Percentiles rank a stretch among this genome's conserved stretches.
Conservation (phyloP, 2,113 vertebrate genomes). For the Halichoeres trimaculatus region DNA sequence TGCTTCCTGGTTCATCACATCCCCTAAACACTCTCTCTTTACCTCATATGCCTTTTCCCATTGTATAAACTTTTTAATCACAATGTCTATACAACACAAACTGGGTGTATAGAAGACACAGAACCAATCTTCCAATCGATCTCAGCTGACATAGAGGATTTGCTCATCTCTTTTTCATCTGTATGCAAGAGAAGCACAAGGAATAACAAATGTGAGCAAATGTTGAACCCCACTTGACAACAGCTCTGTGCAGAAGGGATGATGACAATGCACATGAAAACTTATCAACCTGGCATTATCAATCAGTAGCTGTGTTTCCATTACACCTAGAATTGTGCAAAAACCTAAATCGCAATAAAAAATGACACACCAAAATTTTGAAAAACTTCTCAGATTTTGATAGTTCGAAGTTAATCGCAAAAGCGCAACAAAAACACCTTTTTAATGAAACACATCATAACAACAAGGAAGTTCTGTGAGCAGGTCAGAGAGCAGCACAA, state of each 20-base stretch:
- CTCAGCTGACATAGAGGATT: background rate
- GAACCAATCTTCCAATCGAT: conserved; percentile 2
- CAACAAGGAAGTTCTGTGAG: too few species aligned
- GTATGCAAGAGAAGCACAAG: background rate
- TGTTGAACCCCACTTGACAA: conserved; percentile 5
- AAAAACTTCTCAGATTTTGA: too few species aligned
- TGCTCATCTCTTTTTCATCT: background rate
- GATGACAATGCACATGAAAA: conserved; percentile 26
- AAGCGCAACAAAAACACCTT: too few species aligned
- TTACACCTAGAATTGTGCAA: too few species aligned
- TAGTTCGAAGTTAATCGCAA: too few species aligned
- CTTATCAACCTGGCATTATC: conserved; percentile 3
- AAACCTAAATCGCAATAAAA: too few species aligned
- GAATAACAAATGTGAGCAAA: conserved; percentile 3
- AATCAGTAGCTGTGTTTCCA: conserved; percentile 29
- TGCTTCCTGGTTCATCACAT: conserved; percentile 11
- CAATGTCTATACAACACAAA: background rate
- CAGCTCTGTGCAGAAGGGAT: conserved; percentile 6
- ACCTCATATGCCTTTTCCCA: background rate
- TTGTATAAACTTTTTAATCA: background rate
- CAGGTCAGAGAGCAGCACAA: too few species aligned
- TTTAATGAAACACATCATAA: too few species aligned
- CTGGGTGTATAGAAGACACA: background rate
- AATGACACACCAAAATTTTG: too few species aligned
- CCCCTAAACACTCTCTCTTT: background rate